These are phyloP conservation scores for Empidonax traillii DNA, from an alignment of 2,113 vertebrate genomes.

Conservation along the genomic window DNA sequence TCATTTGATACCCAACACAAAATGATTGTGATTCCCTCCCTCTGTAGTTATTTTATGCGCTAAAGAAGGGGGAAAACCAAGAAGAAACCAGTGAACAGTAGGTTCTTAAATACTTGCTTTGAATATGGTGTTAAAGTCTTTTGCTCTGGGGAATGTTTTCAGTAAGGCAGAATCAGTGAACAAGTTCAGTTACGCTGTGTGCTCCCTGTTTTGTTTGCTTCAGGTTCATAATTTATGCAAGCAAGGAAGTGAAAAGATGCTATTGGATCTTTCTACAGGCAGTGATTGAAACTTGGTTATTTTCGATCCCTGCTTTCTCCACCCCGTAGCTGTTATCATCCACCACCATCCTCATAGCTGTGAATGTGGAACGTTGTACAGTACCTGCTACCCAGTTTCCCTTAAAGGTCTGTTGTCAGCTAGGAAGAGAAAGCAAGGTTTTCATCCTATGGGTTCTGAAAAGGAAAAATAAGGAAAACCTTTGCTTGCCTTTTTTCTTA, in stretches of 20 bases:
- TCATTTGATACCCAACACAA: not conserved
- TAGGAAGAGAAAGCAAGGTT: constrained; percentile 68
- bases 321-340: constrained; percentile 75
- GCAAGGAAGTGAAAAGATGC: constrained; percentile 65
- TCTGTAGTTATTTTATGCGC: not conserved
- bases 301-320: constrained; percentile 69
- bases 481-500: constrained; percentile 27
- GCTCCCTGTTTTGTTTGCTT: constrained; percentile 65
- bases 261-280: constrained; percentile 76
- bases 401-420: constrained; percentile 76
- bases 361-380: constrained; percentile 68
- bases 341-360: constrained; percentile 74
- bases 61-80: not conserved
- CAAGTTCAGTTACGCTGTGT: constrained; percentile 25
- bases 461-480: constrained; percentile 62
- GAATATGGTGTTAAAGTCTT: not conserved
- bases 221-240: constrained; percentile 79
- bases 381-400: constrained; percentile 79
- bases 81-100: not conserved
- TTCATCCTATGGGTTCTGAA: constrained; percentile 54
- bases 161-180: not conserved
- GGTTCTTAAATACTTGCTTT: not conserved
- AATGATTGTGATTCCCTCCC: not conserved
- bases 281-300: constrained; percentile 79
- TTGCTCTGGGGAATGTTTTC: constrained; percentile 21